phyloP scores from a whole-genome alignment of 2,797 vertebrate species.

The Thaleichthys pacificus region DNA sequence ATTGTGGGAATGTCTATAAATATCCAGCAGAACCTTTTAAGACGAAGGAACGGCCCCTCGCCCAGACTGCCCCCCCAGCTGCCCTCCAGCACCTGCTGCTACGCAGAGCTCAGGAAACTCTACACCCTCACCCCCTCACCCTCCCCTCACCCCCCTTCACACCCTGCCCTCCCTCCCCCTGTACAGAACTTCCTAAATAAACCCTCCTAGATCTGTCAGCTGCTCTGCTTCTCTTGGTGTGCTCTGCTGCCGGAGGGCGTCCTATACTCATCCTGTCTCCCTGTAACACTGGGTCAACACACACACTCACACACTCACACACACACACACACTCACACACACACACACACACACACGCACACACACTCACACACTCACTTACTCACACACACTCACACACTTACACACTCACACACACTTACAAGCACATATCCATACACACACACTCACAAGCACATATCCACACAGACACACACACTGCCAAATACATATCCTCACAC shows the following conservation, averaged over 20 bases:
- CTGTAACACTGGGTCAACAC: neutral
- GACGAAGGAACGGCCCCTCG: conserved; percentile 11
- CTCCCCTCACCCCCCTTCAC: neutral
- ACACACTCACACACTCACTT: neutral
- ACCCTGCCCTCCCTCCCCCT: neutral
- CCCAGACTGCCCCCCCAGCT: conserved; percentile 29
- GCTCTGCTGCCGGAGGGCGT: no score
- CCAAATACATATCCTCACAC: conserved; percentile 8
- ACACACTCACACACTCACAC: neutral
- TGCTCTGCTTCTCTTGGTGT: neutral
- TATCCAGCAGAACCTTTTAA: conserved; percentile 41
- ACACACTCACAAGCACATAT: neutral
- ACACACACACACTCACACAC: neutral
- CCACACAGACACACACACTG: neutral
- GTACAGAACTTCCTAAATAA: conserved; percentile 30
- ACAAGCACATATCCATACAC: conserved; percentile 4
- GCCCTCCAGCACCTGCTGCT: conserved; percentile 34
- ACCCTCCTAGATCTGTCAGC: conserved; percentile 5
- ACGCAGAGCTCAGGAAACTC: conserved; percentile 39
- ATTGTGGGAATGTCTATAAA: conserved; percentile 40
- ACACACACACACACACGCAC: neutral
- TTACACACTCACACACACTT: no score
- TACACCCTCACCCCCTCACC: conserved; percentile 16
- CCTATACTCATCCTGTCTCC: no score
- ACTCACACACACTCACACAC: neutral